These are phyloP conservation scores for Manis javanica DNA, from an alignment of 2,797 vertebrate species.

Conservation along the genomic window DNA sequence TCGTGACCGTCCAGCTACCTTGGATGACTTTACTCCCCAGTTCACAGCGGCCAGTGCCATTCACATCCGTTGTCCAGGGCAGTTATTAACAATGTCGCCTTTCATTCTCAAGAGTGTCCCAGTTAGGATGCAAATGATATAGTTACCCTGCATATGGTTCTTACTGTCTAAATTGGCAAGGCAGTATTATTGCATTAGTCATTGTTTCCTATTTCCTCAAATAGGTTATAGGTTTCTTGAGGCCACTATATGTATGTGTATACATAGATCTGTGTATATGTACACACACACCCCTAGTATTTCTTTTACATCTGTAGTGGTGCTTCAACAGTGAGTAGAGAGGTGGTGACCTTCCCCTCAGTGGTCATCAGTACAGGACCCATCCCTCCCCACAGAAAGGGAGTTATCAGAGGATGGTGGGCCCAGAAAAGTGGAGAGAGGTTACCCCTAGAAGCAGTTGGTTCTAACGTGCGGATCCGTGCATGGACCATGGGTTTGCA, in stretches of 20 bases:
- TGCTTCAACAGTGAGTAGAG: too few relatives aligned
- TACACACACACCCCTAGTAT: too few relatives aligned
- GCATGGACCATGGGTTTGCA: background rate
- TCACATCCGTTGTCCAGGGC: background rate
- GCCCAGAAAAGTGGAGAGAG: background rate
- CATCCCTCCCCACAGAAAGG: background rate
- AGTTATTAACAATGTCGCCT: background rate
- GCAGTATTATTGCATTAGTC: background rate
- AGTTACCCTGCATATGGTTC: background rate
- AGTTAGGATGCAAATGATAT: background rate
- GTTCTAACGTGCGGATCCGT: background rate
- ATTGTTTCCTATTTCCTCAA: conserved; percentile 45
- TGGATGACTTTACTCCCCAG: background rate
- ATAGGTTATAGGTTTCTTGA: background rate
- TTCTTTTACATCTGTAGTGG: background rate
- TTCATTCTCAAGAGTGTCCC: background rate
- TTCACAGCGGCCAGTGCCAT: background rate
- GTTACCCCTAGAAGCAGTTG: background rate
- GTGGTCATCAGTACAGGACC: background rate
- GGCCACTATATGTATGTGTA: background rate
- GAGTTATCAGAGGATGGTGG: background rate
- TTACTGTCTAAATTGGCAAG: conserved; percentile 4
- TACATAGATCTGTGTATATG: background rate
- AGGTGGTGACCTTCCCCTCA: background rate
- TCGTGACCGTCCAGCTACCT: background rate